Evolutionary conservation across 2,888 invertebrate species (phyloP), one percentile per base, ranked within the genome.

Genomic region (Frankliniella intonsa): DNA sequence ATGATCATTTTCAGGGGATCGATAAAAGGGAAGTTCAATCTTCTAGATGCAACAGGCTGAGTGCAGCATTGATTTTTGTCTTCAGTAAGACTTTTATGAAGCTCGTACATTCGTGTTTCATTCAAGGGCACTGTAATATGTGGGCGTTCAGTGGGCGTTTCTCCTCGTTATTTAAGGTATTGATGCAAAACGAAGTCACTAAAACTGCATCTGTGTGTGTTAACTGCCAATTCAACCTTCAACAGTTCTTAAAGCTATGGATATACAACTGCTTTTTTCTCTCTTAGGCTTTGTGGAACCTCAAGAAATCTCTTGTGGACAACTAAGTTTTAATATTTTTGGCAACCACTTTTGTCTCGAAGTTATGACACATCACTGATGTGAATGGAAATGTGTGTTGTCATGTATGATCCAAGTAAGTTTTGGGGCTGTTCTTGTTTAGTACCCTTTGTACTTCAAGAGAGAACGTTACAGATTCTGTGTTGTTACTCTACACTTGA

Each of bases 11-110:
- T 38, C 5, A 5, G 38, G 5, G 38, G 38, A 62, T 62, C 19
- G 62, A 17, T 14, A 25, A 76, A 69, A 76, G 69, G 69, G 69
- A 76, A 76, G 69, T 76, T 76, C 25, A 9, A n/a, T 22, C 69
- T 69, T 25, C 25, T 76, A 25, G 69, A 76, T 25, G 69, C 69
- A 76, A 76, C 69, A 76, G 69, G 69, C 69, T 76, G 69, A 76
- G 25, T n/a, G 69, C 69, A 76, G 69, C 69, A 22, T 25, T 76
- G 69, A 22, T 25, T 76, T 76, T 76, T 22, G 22, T 76, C 22
- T 76, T 76, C 25, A 25, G 22, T 1, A 25, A 25, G 10, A 22
- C 12, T 25, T 25, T 22, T 76, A 19, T 76, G 69, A 76, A 22
- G 69, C 69, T 76, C 25, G 69, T 76, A 76, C 69, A 76, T 76